phyloP scores from a whole-genome alignment of 2,113 vertebrate species.

The Solea solea region DNA sequence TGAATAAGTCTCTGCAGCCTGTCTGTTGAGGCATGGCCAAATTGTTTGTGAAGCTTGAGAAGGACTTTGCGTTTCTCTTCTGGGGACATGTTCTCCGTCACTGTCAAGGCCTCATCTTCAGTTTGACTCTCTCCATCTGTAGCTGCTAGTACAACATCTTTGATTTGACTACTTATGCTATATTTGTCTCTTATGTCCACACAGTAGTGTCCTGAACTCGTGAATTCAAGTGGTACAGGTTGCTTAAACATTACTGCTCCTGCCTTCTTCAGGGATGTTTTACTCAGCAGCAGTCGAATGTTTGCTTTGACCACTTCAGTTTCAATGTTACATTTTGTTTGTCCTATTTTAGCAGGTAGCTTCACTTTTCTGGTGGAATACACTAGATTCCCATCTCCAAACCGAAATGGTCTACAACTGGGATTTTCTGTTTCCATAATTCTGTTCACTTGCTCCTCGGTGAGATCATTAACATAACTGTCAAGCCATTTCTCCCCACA shows the following conservation, averaged over 20 bases:
- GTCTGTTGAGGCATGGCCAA: slow-evolving; percentile 21
- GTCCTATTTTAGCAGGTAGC: too few species aligned
- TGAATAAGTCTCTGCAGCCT: not conserved
- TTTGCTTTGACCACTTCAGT: too few species aligned
- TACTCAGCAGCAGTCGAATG: too few species aligned
- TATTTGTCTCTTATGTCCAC: not conserved
- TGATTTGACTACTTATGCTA: not conserved
- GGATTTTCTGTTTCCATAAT: too few species aligned
- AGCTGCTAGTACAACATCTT: not conserved
- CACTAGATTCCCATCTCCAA: not conserved
- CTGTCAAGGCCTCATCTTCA: not conserved
- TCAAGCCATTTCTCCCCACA: too few species aligned
- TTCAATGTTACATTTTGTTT: too few species aligned
- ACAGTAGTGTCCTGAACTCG: not conserved
- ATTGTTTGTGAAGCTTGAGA: slow-evolving; percentile 18
- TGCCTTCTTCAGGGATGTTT: not conserved
- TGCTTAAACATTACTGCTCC: not conserved
- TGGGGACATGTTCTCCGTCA: not conserved
- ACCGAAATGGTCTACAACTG: not conserved
- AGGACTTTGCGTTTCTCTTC: not conserved
- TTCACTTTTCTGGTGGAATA: not conserved
- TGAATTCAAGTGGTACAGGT: not conserved
- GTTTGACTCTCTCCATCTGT: not conserved
- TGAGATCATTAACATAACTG: too few species aligned
- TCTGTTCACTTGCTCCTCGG: too few species aligned